Evolutionary conservation across 2,888 invertebrate genomes (phyloP).

Genomic region (Prenolepis imparis): DNA sequence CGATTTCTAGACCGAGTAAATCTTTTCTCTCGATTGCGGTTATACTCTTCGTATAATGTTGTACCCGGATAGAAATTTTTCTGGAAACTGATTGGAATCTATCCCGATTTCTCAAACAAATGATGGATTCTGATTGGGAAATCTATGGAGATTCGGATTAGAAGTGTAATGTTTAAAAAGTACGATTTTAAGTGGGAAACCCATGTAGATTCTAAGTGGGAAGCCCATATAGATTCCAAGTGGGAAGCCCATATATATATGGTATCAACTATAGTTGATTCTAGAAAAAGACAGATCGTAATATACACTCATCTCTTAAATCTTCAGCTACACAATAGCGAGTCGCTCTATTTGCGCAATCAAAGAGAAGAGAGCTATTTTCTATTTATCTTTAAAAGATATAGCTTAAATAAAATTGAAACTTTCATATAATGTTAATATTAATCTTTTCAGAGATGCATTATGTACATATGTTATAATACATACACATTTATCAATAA

Average conservation of each 20-base stretch:
- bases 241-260: no score
- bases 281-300: not conserved
- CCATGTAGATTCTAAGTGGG: no score
- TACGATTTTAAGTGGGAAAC: no score
- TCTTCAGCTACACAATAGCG: not conserved
- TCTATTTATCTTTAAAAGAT: conserved; percentile 9
- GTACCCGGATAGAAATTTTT: no score
- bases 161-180: no score
- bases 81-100: no score
- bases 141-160: no score
- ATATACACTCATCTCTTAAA: not conserved
- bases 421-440: not conserved
- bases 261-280: not conserved
- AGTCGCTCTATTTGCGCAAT: not conserved
- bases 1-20: conserved; percentile 22
- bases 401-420: conserved; percentile 1
- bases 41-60: conserved; percentile 8
- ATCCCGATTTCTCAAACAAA: no score
- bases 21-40: conserved; percentile 4
- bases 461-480: not conserved
- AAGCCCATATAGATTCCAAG: no score
- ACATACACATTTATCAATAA: not conserved
- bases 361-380: not conserved
- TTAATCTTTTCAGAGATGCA: conserved; percentile 16
- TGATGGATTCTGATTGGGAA: no score